phyloP scores from a whole-genome alignment of 64 coral and sea anemone genomes.

The Dendrophyllia cribrosa region DNA sequence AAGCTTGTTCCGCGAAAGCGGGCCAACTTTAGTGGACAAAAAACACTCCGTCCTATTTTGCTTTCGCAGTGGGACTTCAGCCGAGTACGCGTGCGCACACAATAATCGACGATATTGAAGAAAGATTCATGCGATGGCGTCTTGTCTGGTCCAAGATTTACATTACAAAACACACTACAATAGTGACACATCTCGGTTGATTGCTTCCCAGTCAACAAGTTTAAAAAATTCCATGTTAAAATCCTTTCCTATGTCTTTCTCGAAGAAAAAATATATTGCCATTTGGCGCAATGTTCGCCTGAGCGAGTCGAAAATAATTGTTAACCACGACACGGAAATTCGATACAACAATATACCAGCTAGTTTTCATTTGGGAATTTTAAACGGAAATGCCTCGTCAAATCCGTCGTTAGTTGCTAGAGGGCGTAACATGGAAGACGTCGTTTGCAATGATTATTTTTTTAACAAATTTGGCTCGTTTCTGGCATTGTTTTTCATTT shows the following conservation, averaged over 20 bases:
- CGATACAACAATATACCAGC: conserved; percentile 41
- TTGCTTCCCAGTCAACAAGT: conserved; percentile 19
- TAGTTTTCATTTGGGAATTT: conserved; percentile 39
- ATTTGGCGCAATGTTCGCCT: background rate
- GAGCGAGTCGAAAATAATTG: conserved; percentile 25
- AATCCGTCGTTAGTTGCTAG: conserved; percentile 29
- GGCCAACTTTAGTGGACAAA: conserved; percentile 53
- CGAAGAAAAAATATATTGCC: background rate
- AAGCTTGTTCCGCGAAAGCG: conserved; percentile 31
- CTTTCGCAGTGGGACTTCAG: conserved; percentile 62
- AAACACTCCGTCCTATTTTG: conserved; percentile 79
- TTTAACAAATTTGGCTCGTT: background rate
- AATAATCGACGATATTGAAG: conserved; percentile 87
- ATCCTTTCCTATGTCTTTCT: background rate
- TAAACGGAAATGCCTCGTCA: conserved; percentile 55
- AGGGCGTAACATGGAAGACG: background rate
- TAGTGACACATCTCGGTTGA: conserved; percentile 35
- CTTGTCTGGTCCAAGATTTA: conserved; percentile 65
- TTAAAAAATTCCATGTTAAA: background rate
- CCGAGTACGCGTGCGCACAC: conserved; percentile 65
- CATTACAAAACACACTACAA: conserved; percentile 75
- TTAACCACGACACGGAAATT: conserved; percentile 47
- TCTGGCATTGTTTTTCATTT: background rate
- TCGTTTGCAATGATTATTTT: background rate
- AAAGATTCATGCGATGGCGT: conserved; percentile 59